These are phyloP conservation scores for Drosophila quasianomalipes DNA, from an alignment of 2,888 invertebrate genomes.

Conservation along the genomic window DNA sequence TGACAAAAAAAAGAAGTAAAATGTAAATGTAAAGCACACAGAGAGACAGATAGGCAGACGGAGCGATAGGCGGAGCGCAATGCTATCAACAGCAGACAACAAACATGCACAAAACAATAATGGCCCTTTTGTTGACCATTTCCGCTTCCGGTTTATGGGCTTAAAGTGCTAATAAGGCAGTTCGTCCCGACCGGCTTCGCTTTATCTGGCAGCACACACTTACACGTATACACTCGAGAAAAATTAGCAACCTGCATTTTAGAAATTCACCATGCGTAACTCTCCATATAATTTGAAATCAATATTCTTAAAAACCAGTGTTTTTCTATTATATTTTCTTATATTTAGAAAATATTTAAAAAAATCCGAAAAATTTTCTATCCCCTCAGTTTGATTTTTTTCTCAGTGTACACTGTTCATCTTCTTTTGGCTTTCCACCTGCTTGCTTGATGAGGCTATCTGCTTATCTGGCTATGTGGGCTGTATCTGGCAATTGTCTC, in stretches of 20 bases:
- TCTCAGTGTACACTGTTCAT: not conserved
- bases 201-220: constrained; percentile 12
- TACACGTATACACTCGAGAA: not conserved
- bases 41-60: not conserved
- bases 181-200: constrained; percentile 25
- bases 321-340: not conserved
- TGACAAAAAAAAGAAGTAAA: constrained; percentile 8
- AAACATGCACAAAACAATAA: constrained; percentile 78
- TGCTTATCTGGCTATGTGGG: not conserved
- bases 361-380: not conserved
- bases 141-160: constrained; percentile 76
- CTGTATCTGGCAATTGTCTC: not conserved
- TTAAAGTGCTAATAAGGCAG: constrained; percentile 77
- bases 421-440: not conserved
- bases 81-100: constrained; percentile 70
- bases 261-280: not conserved
- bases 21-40: constrained; percentile 13
- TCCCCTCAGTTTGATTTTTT: no score
- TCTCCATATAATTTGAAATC: not conserved
- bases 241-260: not conserved
- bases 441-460: not conserved
- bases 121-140: constrained; percentile 80
- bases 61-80: constrained; percentile 12
- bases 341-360: not conserved
- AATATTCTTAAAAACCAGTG: rapidly evolving